A percentile compares a stretch with the other conserved stretches of the same genome.
phyloP scores from a whole-genome alignment of 1,140 invertebrate genomes.

The Octopus sinensis region DNA sequence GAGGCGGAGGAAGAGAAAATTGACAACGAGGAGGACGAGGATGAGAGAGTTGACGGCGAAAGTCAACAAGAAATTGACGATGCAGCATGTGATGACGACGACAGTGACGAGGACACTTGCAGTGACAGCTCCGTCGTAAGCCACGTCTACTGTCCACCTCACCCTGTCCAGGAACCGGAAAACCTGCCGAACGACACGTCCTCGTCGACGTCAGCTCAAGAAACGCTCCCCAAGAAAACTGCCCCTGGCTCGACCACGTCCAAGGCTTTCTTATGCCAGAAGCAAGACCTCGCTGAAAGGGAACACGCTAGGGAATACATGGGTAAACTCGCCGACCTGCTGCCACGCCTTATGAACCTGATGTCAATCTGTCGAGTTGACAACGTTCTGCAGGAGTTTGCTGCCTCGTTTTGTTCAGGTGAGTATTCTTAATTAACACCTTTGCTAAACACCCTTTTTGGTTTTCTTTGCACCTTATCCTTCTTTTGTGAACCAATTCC shows the following conservation, averaged over 20 bases:
- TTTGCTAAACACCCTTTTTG: too few species aligned
- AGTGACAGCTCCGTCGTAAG: slow-evolving; percentile 1
- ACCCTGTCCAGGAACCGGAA: too few species aligned
- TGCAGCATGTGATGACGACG: neutral
- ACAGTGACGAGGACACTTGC: neutral
- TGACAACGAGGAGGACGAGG: neutral
- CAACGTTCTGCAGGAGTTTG: slow-evolving; percentile 84
- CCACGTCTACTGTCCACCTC: too few species aligned
- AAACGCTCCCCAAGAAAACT: neutral
- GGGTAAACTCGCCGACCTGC: slow-evolving; percentile 67
- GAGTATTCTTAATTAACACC: slow-evolving; percentile 15
- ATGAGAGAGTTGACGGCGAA: neutral
- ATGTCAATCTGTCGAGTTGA: slow-evolving; percentile 80
- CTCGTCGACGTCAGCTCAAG: neutral
- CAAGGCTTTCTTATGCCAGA: neutral
- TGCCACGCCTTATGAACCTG: slow-evolving; percentile 71
- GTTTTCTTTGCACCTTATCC: too few species aligned
- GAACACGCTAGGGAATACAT: slow-evolving; percentile 77
- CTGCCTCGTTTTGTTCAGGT: slow-evolving; percentile 87
- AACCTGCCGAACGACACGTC: too few species aligned
- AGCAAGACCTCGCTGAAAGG: slow-evolving; percentile 66
- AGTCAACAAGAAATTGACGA: neutral
- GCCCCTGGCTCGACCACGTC: neutral
- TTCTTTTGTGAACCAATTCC: too few species aligned
- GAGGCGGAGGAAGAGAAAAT: slow-evolving; percentile 12